Conservation (phyloP, 2,113 vertebrate genomes). For the Cryptotis parvus region DNA sequence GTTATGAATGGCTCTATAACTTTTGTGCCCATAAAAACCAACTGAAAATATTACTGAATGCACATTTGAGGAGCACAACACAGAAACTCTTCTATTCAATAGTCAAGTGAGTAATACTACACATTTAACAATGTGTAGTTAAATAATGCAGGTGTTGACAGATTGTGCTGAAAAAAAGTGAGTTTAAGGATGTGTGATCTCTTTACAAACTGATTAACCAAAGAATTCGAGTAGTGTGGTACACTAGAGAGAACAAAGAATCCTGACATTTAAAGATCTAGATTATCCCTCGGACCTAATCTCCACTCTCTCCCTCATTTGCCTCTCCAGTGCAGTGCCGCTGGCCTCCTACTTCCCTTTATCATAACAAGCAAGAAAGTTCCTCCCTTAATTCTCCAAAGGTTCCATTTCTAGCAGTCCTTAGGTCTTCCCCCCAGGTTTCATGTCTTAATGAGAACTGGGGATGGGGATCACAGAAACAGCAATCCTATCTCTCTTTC, state of each 20-base stretch:
- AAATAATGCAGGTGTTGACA: constrained; percentile 48
- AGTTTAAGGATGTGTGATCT: constrained; percentile 52
- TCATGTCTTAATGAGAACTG: no score
- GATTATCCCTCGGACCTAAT: constrained; percentile 4
- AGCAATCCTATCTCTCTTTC: neutral
- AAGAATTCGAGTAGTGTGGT: constrained; percentile 45
- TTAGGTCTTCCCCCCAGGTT: constrained; percentile 31
- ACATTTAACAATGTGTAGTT: constrained; percentile 31
- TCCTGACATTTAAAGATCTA: constrained; percentile 31
- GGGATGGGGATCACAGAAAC: no score
- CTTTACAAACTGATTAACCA: constrained; percentile 61
- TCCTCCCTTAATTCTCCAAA: neutral
- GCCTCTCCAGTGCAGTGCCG: neutral
- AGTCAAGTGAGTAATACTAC: constrained; percentile 20
- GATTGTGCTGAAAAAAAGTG: constrained; percentile 36
- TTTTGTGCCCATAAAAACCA: constrained; percentile 9
- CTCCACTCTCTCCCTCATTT: neutral
- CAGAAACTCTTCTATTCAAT: constrained; percentile 30
- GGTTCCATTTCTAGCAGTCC: neutral
- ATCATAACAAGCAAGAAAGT: neutral
- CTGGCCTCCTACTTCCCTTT: neutral
- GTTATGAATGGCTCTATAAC: constrained; percentile 29
- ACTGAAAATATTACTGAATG: neutral
- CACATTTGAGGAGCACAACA: neutral
- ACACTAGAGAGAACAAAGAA: constrained; percentile 58